A percentile compares a stretch with the other conserved stretches of the same genome.
These are phyloP conservation scores for Enteromius unitaeniatus DNA, from an alignment of 2,797 vertebrate species.

Conservation along the genomic window DNA sequence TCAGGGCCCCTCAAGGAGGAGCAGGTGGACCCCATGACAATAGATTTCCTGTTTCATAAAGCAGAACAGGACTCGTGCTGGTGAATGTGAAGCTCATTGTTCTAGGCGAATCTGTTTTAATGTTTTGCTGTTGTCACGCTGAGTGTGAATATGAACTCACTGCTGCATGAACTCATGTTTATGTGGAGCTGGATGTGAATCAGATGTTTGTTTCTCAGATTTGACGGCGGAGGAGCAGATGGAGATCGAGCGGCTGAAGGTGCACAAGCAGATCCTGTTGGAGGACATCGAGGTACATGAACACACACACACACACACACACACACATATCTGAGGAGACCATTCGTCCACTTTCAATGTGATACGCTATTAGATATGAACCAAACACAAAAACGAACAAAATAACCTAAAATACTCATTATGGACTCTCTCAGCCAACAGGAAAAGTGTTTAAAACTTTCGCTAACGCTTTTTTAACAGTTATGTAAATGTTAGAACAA, in stretches of 20 bases:
- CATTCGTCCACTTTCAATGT: too few relatives aligned
- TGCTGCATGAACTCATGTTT: neutral
- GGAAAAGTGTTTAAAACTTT: too few relatives aligned
- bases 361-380: too few relatives aligned
- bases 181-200: neutral
- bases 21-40: neutral
- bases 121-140: neutral
- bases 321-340: too few relatives aligned
- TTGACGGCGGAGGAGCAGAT: conserved; percentile 74
- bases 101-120: neutral
- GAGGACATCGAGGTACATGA: conserved; percentile 76
- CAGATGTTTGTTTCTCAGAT: conserved; percentile 57
- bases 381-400: too few relatives aligned
- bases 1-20: conserved; percentile 1
- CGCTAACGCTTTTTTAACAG: too few relatives aligned
- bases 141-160: neutral
- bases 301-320: neutral
- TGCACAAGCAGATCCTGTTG: conserved; percentile 75
- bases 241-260: conserved; percentile 77
- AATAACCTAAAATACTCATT: too few relatives aligned
- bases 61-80: conserved; percentile 1
- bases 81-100: neutral
- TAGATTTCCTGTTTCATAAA: conserved; percentile 34
- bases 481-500: too few relatives aligned
- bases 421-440: too few relatives aligned